Evolutionary conservation across 2,888 invertebrate species (phyloP), one percentile per base, ranked within the genome.

Genomic region (Apotomis betuletana): DNA sequence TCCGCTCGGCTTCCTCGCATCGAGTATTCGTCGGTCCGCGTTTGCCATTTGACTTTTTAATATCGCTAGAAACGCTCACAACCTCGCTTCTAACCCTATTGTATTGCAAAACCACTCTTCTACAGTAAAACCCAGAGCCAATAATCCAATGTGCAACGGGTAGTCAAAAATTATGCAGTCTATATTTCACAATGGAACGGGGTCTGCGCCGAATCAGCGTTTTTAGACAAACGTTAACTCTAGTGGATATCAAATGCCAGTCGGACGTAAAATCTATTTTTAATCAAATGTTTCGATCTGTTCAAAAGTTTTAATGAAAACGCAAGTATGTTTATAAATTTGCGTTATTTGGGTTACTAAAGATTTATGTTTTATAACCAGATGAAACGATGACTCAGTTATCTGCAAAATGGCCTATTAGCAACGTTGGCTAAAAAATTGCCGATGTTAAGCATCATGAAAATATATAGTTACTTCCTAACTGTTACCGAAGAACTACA

Each of bases 1-100:
- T 83, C 85, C 85, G 84, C 81, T 78, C 75, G 83, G 80, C 81
- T 87, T 81, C 85, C 82, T 84, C 83, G 82, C 84, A 84, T 84
- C 81, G 86, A 83, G 80, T 78, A 81, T 82, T 82, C 83, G 80
- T 69, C 77, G 78, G 81, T 70, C 79, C 78, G 76, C 79, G 79
- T 81, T 83, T 80, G 81, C 82, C 81, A 82, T 87, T 87, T 85
- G 81, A 84, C 81, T 83, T 86, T 85, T 85, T 83, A 85, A 87
- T 87, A 65, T 9, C 46, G 46, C 4, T 36, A 46, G 15, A 4
- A 27, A 57, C 27, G 36, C 57, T 46, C 27, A 46, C 6, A 65
- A 65, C 65, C 46, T 57, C 57, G 36, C 46, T 44, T 46, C n/a
- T 8, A 44, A 6, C 27, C 4, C 46, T 9, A 52, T 8, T 13